Conservation (phyloP, 2,888 invertebrate species). For the Boloria euphrosyne region DNA sequence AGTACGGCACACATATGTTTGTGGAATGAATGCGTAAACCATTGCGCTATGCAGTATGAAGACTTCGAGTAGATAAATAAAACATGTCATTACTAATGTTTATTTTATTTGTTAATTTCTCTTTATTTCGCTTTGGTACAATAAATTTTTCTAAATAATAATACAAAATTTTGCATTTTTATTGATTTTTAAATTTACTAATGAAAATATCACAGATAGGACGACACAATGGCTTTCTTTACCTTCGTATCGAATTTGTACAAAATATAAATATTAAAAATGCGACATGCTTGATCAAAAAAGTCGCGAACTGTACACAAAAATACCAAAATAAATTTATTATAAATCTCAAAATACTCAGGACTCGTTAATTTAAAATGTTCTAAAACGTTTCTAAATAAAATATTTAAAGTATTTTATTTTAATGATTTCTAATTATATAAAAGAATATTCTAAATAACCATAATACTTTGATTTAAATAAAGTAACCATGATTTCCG, state of each 20-base stretch:
- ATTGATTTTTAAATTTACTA: conserved; percentile 51
- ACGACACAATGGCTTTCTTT: conserved; percentile 53
- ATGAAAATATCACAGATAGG: conserved; percentile 70
- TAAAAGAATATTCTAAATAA: conserved; percentile 12
- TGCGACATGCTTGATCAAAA: conserved; percentile 63
- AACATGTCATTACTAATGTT: conserved; percentile 47
- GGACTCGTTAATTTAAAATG: conserved; percentile 71
- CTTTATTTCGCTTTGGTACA: conserved; percentile 64
- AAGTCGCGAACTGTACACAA: conserved; percentile 69
- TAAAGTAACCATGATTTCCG: conserved; percentile 71
- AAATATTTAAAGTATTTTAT: conserved; percentile 31
- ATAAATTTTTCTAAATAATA: conserved; percentile 70
- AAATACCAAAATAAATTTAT: conserved; percentile 71
- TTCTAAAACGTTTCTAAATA: conserved; percentile 62
- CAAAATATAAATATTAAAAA: conserved; percentile 53
- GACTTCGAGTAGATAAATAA: conserved; percentile 40
- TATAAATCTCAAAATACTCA: conserved; percentile 53
- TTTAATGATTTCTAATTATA: conserved; percentile 30
- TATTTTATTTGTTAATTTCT: conserved; percentile 77
- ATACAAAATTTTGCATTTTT: conserved; percentile 69
- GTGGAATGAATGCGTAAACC: conserved; percentile 31
- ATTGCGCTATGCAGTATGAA: conserved; percentile 6
- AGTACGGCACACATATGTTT: conserved; percentile 43
- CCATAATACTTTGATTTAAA: conserved; percentile 47
- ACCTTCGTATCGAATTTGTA: conserved; percentile 37